A percentile compares a stretch with the other conserved stretches of the same genome.
Evolutionary conservation across 2,113 vertebrate genomes (phyloP).

Genomic region (Desmodus rotundus): DNA sequence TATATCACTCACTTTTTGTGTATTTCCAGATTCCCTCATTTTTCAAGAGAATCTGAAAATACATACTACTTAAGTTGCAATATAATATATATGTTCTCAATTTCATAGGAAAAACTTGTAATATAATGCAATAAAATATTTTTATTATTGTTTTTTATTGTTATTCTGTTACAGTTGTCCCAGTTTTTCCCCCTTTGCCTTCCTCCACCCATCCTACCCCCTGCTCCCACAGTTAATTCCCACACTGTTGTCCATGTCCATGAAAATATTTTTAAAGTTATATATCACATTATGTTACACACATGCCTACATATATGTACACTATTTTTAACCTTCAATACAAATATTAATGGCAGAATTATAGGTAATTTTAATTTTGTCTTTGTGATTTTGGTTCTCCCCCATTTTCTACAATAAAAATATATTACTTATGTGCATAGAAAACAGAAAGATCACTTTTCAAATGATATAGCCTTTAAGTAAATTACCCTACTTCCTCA

Average conservation of each 20-base stretch:
- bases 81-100: neutral
- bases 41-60: slow-evolving; percentile 6
- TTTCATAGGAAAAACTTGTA: neutral
- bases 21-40: neutral
- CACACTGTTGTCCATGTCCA: too few relatives aligned
- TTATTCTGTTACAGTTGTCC: too few relatives aligned
- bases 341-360: neutral
- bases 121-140: neutral
- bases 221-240: too few relatives aligned
- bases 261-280: neutral
- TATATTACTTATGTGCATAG: neutral
- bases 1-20: neutral
- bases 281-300: neutral
- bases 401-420: neutral
- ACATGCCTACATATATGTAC: neutral
- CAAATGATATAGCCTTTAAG: neutral
- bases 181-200: too few relatives aligned
- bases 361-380: neutral
- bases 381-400: neutral
- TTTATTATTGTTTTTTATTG: too few relatives aligned
- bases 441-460: neutral
- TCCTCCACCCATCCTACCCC: too few relatives aligned
- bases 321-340: neutral
- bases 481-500: neutral
- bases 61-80: neutral